These are phyloP conservation scores for Stylophora pistillata DNA, from an alignment of 64 coral and sea anemone species.

Conservation along the genomic window DNA sequence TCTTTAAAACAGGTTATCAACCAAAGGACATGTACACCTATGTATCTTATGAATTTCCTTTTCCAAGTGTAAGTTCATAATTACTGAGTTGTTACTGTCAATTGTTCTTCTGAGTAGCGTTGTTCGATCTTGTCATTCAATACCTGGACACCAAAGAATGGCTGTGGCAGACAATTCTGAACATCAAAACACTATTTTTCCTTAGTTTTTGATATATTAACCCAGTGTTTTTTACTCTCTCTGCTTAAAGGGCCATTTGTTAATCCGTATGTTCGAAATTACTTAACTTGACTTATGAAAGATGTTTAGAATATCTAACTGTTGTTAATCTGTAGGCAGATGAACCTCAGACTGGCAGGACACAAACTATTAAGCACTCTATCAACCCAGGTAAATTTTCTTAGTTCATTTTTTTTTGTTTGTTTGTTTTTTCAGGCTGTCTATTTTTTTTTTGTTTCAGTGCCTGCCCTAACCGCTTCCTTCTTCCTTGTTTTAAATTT, in stretches of 20 bases:
- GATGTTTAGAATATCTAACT: not conserved
- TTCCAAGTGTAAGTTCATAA: constrained; percentile 87
- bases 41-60: constrained; percentile 93
- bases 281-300: too few species aligned
- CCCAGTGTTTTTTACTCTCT: too few species aligned
- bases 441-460: not conserved
- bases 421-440: not conserved
- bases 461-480: not conserved
- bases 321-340: constrained; percentile 52
- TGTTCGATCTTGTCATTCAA: too few species aligned
- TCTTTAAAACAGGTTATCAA: constrained; percentile 78
- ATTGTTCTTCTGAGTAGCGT: too few species aligned
- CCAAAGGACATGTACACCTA: constrained; percentile 94
- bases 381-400: constrained; percentile 87
- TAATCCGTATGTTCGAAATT: too few species aligned
- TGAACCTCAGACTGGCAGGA: constrained; percentile 86
- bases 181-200: too few species aligned
- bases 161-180: too few species aligned
- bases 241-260: too few species aligned
- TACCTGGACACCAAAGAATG: too few species aligned
- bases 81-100: too few species aligned
- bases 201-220: too few species aligned
- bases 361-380: constrained; percentile 87
- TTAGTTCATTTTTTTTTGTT: not conserved
- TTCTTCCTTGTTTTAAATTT: not conserved